Conservation (phyloP, 1,140 invertebrate genomes). For the Contarinia nasturtii region DNA sequence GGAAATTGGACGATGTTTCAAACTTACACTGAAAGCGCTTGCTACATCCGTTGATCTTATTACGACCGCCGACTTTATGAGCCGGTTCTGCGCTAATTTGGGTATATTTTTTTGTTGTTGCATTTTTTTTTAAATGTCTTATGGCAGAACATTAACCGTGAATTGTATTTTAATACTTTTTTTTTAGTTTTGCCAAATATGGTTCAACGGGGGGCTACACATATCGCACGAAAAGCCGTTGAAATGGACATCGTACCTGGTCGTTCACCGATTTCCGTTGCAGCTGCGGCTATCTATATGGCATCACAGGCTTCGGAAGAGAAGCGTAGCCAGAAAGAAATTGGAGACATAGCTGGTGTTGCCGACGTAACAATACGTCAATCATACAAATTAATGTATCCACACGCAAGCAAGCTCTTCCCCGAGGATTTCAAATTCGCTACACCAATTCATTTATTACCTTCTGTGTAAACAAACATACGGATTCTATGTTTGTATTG, state of each 20-base stretch:
- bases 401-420: constrained; percentile 77
- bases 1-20: constrained; percentile 95
- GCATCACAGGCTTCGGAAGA: constrained; percentile 93
- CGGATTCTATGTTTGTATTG: background rate
- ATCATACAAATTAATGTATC: constrained; percentile 96
- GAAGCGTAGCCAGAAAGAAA: constrained; percentile 92
- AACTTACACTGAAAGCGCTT: constrained; percentile 78
- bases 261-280: constrained; percentile 96
- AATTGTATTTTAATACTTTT: constrained; percentile 6
- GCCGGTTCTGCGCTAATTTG: constrained; percentile 71
- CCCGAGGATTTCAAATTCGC: constrained; percentile 92
- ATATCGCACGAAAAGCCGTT: constrained; percentile 91
- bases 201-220: constrained; percentile 88
- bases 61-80: constrained; percentile 98
- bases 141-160: background rate
- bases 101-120: constrained; percentile 17
- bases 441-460: constrained; percentile 86
- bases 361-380: constrained; percentile 97
- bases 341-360: constrained; percentile 95
- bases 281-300: constrained; percentile 99
- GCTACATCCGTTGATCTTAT: constrained; percentile 95
- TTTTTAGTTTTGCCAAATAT: constrained; percentile 52
- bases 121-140: background rate
- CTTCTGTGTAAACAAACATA: constrained; percentile 45
- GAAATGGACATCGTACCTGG: constrained; percentile 96